Conservation (phyloP, 2,113 vertebrate species). For the Peromyscus maniculatus region DNA sequence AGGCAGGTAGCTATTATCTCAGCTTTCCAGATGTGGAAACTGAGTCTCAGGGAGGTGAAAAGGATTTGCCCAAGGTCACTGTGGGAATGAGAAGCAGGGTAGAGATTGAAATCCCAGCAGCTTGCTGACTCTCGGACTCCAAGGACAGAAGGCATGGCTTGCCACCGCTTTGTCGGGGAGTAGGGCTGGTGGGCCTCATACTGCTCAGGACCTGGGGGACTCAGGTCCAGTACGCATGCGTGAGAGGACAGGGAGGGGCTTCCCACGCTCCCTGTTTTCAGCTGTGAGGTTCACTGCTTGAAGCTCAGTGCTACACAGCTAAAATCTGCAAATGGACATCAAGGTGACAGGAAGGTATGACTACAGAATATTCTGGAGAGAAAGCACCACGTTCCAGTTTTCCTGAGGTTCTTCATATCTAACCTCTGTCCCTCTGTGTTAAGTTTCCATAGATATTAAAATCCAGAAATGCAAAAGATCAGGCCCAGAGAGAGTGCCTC, state of each 20-base stretch:
- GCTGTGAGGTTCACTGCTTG: not conserved
- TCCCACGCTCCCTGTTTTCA: not conserved
- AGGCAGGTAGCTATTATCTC: constrained; percentile 77
- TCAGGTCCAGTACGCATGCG: not conserved
- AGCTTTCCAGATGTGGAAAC: constrained; percentile 78
- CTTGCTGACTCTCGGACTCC: not conserved
- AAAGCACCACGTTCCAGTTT: not conserved
- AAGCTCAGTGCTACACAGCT: not conserved
- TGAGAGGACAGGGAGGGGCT: not conserved
- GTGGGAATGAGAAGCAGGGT: constrained; percentile 22
- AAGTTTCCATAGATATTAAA: not conserved
- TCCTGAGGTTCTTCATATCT: not conserved
- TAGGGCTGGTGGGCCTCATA: not conserved
- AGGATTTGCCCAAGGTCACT: constrained; percentile 67
- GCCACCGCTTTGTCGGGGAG: too few relatives aligned
- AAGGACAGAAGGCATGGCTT: not conserved
- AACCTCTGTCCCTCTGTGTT: not conserved
- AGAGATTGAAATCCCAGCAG: constrained; percentile 12
- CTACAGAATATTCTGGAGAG: not conserved
- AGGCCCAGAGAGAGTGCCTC: not conserved
- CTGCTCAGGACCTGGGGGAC: not conserved
- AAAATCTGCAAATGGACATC: constrained; percentile 1
- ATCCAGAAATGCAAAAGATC: not conserved
- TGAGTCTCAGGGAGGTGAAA: constrained; percentile 74
- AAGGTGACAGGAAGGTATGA: not conserved